Conservation (phyloP, 2,797 vertebrate genomes). For the Alcedo quadribrachys region DNA sequence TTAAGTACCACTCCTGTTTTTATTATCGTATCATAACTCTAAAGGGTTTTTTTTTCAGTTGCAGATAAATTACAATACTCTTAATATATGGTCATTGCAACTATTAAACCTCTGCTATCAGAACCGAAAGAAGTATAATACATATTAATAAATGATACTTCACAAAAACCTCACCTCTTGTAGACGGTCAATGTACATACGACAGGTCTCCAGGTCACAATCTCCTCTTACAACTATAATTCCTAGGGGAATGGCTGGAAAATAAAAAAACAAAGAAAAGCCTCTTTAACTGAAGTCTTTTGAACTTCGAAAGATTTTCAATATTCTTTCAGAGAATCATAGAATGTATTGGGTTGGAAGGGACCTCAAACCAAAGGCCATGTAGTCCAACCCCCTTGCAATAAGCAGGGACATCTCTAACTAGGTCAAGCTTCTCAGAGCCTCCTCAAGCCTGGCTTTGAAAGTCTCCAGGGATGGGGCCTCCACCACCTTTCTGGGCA, state of each 20-base stretch:
- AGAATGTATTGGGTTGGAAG: no score
- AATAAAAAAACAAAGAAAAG: constrained; percentile 6
- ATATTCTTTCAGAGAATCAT: not conserved
- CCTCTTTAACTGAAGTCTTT: not conserved
- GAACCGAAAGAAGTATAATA: not conserved
- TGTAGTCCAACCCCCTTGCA: no score
- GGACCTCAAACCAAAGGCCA: no score
- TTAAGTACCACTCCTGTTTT: not conserved
- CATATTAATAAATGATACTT: not conserved
- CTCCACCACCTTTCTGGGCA: no score
- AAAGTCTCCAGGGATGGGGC: no score
- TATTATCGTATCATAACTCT: not conserved
- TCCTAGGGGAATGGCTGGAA: constrained; percentile 92
- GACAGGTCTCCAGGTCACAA: constrained; percentile 97
- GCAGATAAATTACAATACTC: not conserved
- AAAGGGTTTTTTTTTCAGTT: not conserved
- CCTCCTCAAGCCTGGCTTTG: no score
- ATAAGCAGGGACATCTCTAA: no score
- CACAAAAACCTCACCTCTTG: constrained; percentile 87
- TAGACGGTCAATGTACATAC: constrained; percentile 94
- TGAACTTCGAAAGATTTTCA: not conserved
- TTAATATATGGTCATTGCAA: not conserved
- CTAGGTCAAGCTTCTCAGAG: no score
- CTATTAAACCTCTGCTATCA: not conserved
- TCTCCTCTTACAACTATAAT: constrained; percentile 96